Evolutionary conservation across 2,888 invertebrate genomes (phyloP).

Genomic region (Serrognathus titanus): DNA sequence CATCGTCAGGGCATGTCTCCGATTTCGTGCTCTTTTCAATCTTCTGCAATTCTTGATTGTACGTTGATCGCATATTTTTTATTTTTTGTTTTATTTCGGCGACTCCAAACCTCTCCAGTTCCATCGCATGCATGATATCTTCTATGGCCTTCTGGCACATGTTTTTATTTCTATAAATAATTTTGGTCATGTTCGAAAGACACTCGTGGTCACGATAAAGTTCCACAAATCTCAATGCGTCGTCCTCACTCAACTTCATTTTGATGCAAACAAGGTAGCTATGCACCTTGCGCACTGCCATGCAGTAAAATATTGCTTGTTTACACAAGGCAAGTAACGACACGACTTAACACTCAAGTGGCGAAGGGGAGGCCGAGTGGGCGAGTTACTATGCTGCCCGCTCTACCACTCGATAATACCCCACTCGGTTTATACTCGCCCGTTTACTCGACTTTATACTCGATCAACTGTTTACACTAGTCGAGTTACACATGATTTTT

Average conservation of each 20-base stretch:
- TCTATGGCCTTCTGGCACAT: background rate
- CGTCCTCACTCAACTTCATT: background rate
- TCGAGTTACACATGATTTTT: too few species aligned
- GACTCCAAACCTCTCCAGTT: background rate
- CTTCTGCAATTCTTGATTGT: slow-evolving; percentile 6
- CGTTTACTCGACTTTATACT: too few species aligned
- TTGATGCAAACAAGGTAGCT: background rate
- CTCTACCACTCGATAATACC: too few species aligned
- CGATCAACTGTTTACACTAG: too few species aligned
- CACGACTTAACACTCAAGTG: too few species aligned
- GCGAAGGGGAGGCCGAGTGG: too few species aligned
- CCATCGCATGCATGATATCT: background rate
- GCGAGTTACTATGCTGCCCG: too few species aligned
- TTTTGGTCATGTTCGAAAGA: background rate
- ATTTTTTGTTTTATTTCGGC: slow-evolving; percentile 5
- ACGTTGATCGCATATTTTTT: slow-evolving; percentile 8
- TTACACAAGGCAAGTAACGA: too few species aligned
- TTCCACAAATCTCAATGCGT: slow-evolving; percentile 3
- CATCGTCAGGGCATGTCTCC: background rate
- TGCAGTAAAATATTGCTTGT: too few species aligned
- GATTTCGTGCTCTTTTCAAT: background rate
- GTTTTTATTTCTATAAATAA: background rate
- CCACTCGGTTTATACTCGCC: too few species aligned
- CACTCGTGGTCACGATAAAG: slow-evolving; percentile 2
- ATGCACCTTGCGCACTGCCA: too few species aligned